A percentile compares a stretch with the other conserved stretches of the same genome.
Evolutionary conservation across 2,113 vertebrate genomes (phyloP).

Genomic region (Calidris pugnax): DNA sequence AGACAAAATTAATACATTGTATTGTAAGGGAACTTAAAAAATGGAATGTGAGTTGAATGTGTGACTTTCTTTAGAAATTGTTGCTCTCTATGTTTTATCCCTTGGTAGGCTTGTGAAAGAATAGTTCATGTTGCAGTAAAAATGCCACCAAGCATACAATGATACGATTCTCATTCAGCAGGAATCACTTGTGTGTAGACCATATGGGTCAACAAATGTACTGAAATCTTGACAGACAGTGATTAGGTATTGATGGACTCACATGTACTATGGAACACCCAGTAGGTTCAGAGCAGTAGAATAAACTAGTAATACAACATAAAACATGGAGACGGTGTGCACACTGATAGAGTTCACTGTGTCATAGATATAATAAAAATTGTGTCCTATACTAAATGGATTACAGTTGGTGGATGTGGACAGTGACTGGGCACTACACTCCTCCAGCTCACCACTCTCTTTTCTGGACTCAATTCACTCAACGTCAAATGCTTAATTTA

Average conservation of each 20-base stretch:
- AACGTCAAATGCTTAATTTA: not conserved
- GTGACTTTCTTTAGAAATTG: not conserved
- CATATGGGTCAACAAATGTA: not conserved
- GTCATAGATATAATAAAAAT: not conserved
- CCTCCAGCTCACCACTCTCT: not conserved
- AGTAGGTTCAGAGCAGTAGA: not conserved
- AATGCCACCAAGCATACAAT: not conserved
- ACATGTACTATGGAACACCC: not conserved
- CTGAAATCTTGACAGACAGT: not conserved
- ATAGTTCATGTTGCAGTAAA: not conserved
- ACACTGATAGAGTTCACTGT: not conserved
- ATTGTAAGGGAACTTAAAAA: not conserved
- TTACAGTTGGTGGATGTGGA: not conserved
- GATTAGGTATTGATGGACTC: not conserved
- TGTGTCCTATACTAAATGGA: not conserved
- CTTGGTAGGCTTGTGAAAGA: not conserved
- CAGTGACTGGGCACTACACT: not conserved
- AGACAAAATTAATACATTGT: not conserved
- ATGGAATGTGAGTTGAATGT: not conserved
- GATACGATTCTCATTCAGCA: not conserved
- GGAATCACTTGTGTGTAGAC: not conserved
- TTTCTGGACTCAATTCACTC: not conserved
- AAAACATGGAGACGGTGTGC: not conserved
- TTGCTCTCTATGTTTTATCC: not conserved
- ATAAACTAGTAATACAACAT: not conserved